These are phyloP conservation scores for Erebia aethiops DNA, from an alignment of 2,888 invertebrate genomes.

Conservation along the genomic window DNA sequence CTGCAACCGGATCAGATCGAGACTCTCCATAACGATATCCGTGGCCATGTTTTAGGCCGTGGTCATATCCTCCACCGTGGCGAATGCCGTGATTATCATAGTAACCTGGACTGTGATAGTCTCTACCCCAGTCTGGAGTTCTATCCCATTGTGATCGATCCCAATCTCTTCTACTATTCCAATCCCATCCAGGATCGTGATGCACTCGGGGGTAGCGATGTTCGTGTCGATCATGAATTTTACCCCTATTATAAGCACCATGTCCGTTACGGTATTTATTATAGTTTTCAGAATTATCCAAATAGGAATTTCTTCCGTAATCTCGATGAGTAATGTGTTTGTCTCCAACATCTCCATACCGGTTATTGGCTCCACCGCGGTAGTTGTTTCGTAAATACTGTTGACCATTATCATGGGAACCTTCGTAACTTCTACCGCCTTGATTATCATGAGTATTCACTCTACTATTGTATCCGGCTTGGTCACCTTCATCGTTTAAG, in stretches of 20 bases:
- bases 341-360: constrained; percentile 67
- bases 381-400: constrained; percentile 69
- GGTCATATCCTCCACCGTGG: constrained; percentile 71
- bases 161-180: constrained; percentile 58
- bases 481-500: constrained; percentile 76
- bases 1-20: constrained; percentile 60
- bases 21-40: constrained; percentile 73
- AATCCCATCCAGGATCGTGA: constrained; percentile 65
- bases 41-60: constrained; percentile 68
- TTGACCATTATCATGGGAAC: constrained; percentile 71
- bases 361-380: constrained; percentile 67
- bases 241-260: constrained; percentile 66
- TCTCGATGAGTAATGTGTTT: constrained; percentile 70
- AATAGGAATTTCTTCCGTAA: constrained; percentile 73
- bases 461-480: constrained; percentile 70
- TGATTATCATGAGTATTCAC: constrained; percentile 70
- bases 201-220: constrained; percentile 56
- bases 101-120: constrained; percentile 71
- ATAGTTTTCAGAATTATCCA: constrained; percentile 71
- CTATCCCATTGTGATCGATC: constrained; percentile 54
- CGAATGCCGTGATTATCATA: constrained; percentile 70
- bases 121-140: constrained; percentile 55
- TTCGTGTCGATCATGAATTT: constrained; percentile 62
- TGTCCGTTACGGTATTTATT: constrained; percentile 70
- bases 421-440: constrained; percentile 70